Evolutionary conservation across 1,140 invertebrate genomes (phyloP), one percentile per base, ranked within the genome.

Genomic region (Brachionus angularis): DNA sequence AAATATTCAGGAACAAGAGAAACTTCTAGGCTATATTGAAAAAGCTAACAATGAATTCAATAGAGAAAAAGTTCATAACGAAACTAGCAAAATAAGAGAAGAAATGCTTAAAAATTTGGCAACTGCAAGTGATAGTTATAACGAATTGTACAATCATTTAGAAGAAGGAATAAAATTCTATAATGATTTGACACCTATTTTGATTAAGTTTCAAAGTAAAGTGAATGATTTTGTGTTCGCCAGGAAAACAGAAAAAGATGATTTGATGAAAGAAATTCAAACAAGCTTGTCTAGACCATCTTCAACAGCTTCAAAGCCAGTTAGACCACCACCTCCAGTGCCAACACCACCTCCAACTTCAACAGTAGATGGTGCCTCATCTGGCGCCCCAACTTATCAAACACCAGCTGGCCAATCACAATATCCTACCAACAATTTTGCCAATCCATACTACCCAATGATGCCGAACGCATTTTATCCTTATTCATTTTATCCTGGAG

Each of bases 161-260:
- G 85, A 89, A 75, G 95, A 98, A 84, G 95, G 94, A 71, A 89
- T 89, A 12, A 97, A 85, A 84, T 98, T 98, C 84, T 98, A 98
- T 82, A 97, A 96, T 82, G 93, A 98, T 82, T 84, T 99, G 72
- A 98, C 95, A 1, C 84, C 95, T 85, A 79, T 98, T 72, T 83
- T 99, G 76, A 86, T 98, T 5, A 88, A 88, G 29, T 93, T 96
- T 80, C 96, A 99, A 85, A 95, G 91, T 79, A 98, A 98, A 83
- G 90, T 98, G 75, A 89, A 88, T 1, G 96, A 99, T 83, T 98
- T 93, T 82, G 96, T 93, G 80, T 98, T 98, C 83, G 96, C 96
- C 31, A 89, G 96, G 4, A 94, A 96, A 84, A 97, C 95, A 0
- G 96, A 98, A 81, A 98, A 97, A 81, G 96, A 98, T 75, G 96